Percentiles rank a stretch among this genome's conserved stretches.
Conservation (phyloP, 1,140 invertebrate genomes). For the Anadara kagoshimensis region DNA sequence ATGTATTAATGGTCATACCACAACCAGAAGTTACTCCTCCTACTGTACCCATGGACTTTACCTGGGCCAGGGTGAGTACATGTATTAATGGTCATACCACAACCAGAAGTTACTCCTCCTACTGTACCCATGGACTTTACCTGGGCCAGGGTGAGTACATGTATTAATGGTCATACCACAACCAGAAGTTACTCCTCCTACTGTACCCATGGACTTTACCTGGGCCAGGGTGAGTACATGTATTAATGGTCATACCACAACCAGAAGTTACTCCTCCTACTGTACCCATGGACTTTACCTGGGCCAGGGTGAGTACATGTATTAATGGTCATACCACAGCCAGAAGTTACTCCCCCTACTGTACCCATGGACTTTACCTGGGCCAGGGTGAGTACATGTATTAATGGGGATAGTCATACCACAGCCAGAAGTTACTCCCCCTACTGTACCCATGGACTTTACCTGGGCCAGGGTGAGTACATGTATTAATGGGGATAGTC, state of each 20-base stretch:
- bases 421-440: no score
- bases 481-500: no score
- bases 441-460: no score
- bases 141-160: conserved; percentile 90
- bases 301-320: conserved; percentile 93
- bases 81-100: conserved; percentile 88
- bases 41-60: conserved; percentile 99
- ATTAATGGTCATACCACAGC: no score
- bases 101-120: conserved; percentile 95
- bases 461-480: no score
- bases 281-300: conserved; percentile 99
- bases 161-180: conserved; percentile 89
- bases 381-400: no score
- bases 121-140: conserved; percentile 99
- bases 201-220: conserved; percentile 99
- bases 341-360: no score
- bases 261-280: conserved; percentile 97
- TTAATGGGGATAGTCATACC: no score
- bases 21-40: conserved; percentile 95
- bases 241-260: conserved; percentile 88
- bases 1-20: conserved; percentile 88
- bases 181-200: conserved; percentile 96
- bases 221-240: conserved; percentile 90
- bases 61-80: conserved; percentile 91
- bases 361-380: no score